phyloP scores from a whole-genome alignment of 2,888 invertebrate species.

The Pristionchus exspectatus region DNA sequence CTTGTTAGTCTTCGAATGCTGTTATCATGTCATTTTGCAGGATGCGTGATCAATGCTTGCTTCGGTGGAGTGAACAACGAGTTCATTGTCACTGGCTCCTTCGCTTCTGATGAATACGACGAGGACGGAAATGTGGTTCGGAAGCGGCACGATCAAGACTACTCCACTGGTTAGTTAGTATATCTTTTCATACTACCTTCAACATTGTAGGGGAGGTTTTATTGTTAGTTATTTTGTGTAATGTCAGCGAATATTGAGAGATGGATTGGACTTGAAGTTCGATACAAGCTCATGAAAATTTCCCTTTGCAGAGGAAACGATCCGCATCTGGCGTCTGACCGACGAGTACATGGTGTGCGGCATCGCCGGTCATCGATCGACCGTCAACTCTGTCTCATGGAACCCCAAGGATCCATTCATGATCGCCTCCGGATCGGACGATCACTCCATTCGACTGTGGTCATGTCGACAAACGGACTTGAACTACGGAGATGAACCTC shows the following conservation, averaged over 20 bases:
- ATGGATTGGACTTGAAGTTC: too few species aligned
- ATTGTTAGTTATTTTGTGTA: too few species aligned
- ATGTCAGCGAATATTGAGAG: too few species aligned
- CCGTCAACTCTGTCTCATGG: conserved; percentile 98
- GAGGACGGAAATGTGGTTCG: background rate
- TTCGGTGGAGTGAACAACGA: conserved; percentile 98
- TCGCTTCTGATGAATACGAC: background rate
- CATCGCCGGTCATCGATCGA: conserved; percentile 92
- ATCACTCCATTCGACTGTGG: conserved; percentile 84
- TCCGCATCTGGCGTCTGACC: conserved; percentile 88
- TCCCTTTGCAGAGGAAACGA: conserved; percentile 61
- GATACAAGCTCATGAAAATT: too few species aligned
- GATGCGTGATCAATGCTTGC: conserved; percentile 93
- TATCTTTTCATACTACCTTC: too few species aligned
- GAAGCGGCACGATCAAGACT: background rate
- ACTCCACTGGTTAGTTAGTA: background rate
- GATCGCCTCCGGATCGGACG: conserved; percentile 96
- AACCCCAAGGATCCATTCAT: conserved; percentile 92
- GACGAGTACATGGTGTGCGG: conserved; percentile 93
- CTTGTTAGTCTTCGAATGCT: too few species aligned
- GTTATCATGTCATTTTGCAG: too few species aligned
- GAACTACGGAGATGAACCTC: background rate
- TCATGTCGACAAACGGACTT: background rate
- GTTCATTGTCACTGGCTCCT: conserved; percentile 95
- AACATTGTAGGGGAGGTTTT: too few species aligned